These are phyloP conservation scores for Drepana arcuata DNA, from an alignment of 1,140 invertebrate species.

Conservation along the genomic window DNA sequence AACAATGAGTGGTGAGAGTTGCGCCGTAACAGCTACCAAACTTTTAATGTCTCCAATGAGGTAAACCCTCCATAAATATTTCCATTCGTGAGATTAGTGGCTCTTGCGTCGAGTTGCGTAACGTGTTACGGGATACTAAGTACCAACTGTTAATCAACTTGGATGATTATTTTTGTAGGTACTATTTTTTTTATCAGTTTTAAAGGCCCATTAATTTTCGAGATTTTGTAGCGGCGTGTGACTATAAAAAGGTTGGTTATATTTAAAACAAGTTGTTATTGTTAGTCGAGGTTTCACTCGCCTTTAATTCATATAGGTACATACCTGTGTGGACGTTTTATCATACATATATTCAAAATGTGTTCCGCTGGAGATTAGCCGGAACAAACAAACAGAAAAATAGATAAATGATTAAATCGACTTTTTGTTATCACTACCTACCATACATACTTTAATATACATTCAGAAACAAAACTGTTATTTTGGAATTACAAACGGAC, in stretches of 20 bases:
- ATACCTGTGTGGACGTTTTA: no score
- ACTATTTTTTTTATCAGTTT: constrained; percentile 12
- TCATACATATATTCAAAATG: no score
- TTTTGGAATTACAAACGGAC: no score
- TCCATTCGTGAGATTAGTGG: constrained; percentile 50
- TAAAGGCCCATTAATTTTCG: constrained; percentile 1
- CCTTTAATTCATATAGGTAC: no score
- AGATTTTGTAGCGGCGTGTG: constrained; percentile 6
- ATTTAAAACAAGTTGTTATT: no score
- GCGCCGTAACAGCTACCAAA: constrained; percentile 48
- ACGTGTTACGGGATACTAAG: constrained; percentile 18
- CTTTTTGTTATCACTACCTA: no score
- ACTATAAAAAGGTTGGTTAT: constrained; percentile 3
- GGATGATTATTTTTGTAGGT: constrained; percentile 22
- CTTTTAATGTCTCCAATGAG: constrained; percentile 66
- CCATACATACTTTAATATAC: no score
- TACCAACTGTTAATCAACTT: constrained; percentile 36
- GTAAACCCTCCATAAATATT: constrained; percentile 52
- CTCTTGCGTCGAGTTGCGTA: constrained; percentile 40
- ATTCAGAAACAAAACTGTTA: constrained; percentile 1
- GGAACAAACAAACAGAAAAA: no score
- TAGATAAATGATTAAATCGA: no score
- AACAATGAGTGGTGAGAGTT: constrained; percentile 58
- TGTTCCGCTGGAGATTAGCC: no score
- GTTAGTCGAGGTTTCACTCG: no score